Conservation (phyloP, 2,888 invertebrate genomes). For the Dynastes tityus region DNA sequence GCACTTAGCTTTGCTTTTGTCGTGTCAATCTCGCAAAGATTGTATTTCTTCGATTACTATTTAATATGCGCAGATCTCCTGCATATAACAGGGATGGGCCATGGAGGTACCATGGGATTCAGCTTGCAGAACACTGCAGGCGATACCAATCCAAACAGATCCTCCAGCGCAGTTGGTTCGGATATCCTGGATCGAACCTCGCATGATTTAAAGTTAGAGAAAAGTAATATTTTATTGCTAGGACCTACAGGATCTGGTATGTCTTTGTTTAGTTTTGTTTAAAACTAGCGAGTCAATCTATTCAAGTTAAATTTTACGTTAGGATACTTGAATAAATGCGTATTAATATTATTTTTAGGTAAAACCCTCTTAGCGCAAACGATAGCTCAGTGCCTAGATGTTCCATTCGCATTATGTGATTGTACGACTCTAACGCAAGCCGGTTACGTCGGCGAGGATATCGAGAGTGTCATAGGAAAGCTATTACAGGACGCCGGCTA, state of each 20-base stretch:
- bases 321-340: not conserved
- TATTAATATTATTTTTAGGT: constrained; percentile 72
- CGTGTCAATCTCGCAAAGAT: not conserved
- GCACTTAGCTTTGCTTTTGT: not conserved
- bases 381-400: constrained; percentile 97
- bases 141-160: constrained; percentile 61
- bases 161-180: constrained; percentile 73
- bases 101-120: constrained; percentile 76
- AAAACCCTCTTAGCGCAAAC: constrained; percentile 98
- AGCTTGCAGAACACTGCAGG: constrained; percentile 69
- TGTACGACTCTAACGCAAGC: constrained; percentile 97
- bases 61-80: constrained; percentile 80
- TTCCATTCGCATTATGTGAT: constrained; percentile 99
- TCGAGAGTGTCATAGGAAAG: constrained; percentile 98
- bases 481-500: constrained; percentile 97
- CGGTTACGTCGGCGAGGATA: constrained; percentile 99
- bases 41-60: constrained; percentile 33
- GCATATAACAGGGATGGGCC: constrained; percentile 87
- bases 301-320: too few species aligned
- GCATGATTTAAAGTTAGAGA: constrained; percentile 91
- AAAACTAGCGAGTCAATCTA: too few species aligned
- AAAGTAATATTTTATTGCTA: constrained; percentile 95
- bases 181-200: constrained; percentile 87
- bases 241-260: constrained; percentile 98
- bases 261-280: constrained; percentile 51